These are phyloP conservation scores for Cancer borealis DNA, from an alignment of 2,888 invertebrate species.

Conservation along the genomic window DNA sequence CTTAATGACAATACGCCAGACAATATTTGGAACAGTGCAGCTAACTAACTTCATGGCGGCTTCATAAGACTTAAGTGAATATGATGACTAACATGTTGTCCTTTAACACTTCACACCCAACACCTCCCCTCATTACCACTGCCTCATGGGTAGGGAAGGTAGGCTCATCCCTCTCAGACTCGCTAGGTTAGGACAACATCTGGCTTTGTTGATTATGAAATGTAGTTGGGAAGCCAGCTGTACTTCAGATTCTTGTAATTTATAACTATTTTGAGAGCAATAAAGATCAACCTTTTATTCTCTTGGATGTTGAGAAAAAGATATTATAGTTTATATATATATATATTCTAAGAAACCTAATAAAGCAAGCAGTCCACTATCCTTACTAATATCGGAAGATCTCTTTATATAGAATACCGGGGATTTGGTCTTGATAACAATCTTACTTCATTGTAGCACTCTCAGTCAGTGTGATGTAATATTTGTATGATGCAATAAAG, in stretches of 20 bases:
- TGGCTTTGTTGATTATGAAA: slow-evolving; percentile 24
- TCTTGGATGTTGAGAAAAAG: slow-evolving; percentile 47
- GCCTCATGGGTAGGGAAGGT: slow-evolving; percentile 7
- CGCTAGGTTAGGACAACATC: not conserved
- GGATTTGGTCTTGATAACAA: not conserved
- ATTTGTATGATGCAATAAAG: slow-evolving; percentile 65
- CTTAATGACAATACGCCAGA: not conserved
- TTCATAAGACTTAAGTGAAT: not conserved
- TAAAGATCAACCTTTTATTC: slow-evolving; percentile 61
- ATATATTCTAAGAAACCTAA: slow-evolving; percentile 45
- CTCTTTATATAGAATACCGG: slow-evolving; percentile 3
- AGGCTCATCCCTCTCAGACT: slow-evolving; percentile 29
- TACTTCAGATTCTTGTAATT: slow-evolving; percentile 58
- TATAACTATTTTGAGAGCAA: slow-evolving; percentile 52
- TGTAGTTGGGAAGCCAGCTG: slow-evolving; percentile 56
- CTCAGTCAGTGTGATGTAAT: slow-evolving; percentile 57
- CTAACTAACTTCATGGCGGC: not conserved
- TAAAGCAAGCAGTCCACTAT: slow-evolving; percentile 54
- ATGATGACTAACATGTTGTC: slow-evolving; percentile 15
- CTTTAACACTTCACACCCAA: slow-evolving; percentile 14
- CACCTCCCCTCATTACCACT: slow-evolving; percentile 43
- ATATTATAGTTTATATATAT: slow-evolving; percentile 45
- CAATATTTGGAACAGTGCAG: not conserved
- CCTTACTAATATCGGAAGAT: slow-evolving; percentile 8
- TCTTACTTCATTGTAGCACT: slow-evolving; percentile 47